phyloP scores from a whole-genome alignment of 2,888 invertebrate genomes.

The Phymatocera aterrima region DNA sequence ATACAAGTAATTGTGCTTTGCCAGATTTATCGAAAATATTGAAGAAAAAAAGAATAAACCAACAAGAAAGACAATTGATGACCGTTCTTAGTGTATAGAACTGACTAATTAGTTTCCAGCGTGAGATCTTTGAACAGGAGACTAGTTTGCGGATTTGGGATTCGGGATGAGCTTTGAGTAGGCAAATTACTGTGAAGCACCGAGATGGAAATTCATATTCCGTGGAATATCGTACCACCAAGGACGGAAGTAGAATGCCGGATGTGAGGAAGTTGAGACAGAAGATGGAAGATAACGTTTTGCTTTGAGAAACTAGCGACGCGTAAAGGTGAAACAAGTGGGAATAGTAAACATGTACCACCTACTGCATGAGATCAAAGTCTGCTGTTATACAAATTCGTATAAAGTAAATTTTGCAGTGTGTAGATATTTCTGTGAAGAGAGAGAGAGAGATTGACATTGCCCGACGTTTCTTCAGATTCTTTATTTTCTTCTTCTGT shows the following conservation, averaged over 20 bases:
- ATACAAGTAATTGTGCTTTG: not conserved
- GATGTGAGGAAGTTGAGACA: not conserved
- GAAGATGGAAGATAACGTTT: not conserved
- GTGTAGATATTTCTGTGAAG: too few relatives aligned
- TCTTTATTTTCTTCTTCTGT: not conserved
- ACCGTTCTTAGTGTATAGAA: not conserved
- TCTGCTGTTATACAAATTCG: not conserved
- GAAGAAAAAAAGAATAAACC: not conserved
- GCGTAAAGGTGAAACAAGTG: slow-evolving; percentile 8
- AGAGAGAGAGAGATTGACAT: slow-evolving; percentile 9
- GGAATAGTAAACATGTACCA: slow-evolving; percentile 26
- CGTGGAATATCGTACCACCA: slow-evolving; percentile 48
- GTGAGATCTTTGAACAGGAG: not conserved
- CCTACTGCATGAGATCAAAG: slow-evolving; percentile 20
- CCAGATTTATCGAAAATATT: too few relatives aligned
- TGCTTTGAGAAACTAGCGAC: not conserved
- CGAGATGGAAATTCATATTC: slow-evolving; percentile 60
- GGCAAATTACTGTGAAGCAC: slow-evolving; percentile 33
- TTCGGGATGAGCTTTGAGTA: slow-evolving; percentile 53
- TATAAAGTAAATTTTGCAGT: not conserved
- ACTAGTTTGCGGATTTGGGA: slow-evolving; percentile 9
- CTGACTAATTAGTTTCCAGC: not conserved
- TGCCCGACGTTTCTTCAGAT: not conserved
- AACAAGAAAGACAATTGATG: not conserved
- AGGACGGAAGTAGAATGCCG: slow-evolving; percentile 15